These are phyloP conservation scores for Acronicta alni DNA, from an alignment of 2,888 invertebrate species.

Conservation along the genomic window DNA sequence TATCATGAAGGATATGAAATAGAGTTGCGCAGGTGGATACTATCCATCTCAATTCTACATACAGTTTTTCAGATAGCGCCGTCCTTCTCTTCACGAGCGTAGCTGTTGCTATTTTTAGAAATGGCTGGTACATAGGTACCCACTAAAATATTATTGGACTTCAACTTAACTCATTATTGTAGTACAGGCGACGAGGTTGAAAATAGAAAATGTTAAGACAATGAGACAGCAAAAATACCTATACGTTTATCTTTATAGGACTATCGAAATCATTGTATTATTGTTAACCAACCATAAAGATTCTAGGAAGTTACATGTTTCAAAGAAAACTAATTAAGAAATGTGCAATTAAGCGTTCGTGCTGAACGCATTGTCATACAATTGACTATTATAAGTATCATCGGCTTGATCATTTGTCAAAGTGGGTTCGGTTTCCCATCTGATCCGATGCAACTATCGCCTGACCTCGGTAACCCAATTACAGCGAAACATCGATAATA, in stretches of 20 bases:
- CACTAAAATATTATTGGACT: constrained; percentile 45
- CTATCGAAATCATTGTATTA: constrained; percentile 4
- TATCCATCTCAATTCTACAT: constrained; percentile 27
- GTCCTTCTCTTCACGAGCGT: constrained; percentile 61
- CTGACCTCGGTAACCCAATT: constrained; percentile 2
- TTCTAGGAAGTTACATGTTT: constrained; percentile 24
- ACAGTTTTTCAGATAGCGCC: constrained; percentile 24
- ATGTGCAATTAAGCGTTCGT: constrained; percentile 16
- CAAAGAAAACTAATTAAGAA: constrained; percentile 22
- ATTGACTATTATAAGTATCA: not conserved
- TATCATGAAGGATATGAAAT: constrained; percentile 31
- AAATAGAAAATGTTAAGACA: constrained; percentile 28
- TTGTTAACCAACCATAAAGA: not conserved
- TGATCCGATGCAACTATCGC: not conserved
- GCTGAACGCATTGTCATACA: constrained; percentile 6
- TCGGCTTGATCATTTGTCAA: not conserved
- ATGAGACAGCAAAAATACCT: constrained; percentile 12
- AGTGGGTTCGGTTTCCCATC: not conserved
- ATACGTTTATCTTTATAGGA: constrained; percentile 1
- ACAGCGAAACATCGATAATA: not conserved
- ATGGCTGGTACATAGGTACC: constrained; percentile 54
- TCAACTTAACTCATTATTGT: constrained; percentile 36
- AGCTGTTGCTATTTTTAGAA: constrained; percentile 74
- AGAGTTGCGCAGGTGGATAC: constrained; percentile 34
- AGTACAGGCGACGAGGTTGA: constrained; percentile 13